Conservation (phyloP, 1,140 invertebrate species). For the Drosophila melanica region DNA sequence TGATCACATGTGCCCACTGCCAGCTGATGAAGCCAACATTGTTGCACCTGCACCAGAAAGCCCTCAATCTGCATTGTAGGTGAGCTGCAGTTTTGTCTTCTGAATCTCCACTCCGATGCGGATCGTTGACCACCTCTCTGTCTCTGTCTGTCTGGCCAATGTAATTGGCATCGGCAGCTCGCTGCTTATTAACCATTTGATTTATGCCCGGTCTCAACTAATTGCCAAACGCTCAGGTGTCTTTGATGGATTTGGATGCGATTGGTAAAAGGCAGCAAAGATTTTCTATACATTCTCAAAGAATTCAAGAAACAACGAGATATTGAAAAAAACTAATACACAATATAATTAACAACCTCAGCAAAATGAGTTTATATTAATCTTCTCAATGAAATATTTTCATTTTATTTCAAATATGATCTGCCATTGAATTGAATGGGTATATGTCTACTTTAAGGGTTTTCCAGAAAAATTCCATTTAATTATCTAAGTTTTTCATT, state of each 20-base stretch:
- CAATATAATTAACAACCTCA: too few relatives aligned
- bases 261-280: conserved; percentile 27
- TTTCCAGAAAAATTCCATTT: not conserved
- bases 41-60: conserved; percentile 59
- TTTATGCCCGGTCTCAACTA: conserved; percentile 63
- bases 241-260: conserved; percentile 37
- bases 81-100: conserved; percentile 24
- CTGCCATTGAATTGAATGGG: too few relatives aligned
- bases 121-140: conserved; percentile 13
- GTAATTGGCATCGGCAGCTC: conserved; percentile 37
- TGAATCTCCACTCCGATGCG: conserved; percentile 11
- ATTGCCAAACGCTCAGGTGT: conserved; percentile 53
- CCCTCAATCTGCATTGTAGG: conserved; percentile 55
- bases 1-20: conserved; percentile 39
- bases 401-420: too few relatives aligned
- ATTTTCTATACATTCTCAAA: not conserved
- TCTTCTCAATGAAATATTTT: too few relatives aligned
- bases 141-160: conserved; percentile 19
- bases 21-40: conserved; percentile 53
- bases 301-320: too few relatives aligned
- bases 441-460: too few relatives aligned
- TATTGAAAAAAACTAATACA: too few relatives aligned
- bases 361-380: too few relatives aligned
- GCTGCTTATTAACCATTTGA: conserved; percentile 65
- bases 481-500: conserved; percentile 1